phyloP scores from a whole-genome alignment of 2,113 vertebrate species.

The Pangasianodon gigas region DNA sequence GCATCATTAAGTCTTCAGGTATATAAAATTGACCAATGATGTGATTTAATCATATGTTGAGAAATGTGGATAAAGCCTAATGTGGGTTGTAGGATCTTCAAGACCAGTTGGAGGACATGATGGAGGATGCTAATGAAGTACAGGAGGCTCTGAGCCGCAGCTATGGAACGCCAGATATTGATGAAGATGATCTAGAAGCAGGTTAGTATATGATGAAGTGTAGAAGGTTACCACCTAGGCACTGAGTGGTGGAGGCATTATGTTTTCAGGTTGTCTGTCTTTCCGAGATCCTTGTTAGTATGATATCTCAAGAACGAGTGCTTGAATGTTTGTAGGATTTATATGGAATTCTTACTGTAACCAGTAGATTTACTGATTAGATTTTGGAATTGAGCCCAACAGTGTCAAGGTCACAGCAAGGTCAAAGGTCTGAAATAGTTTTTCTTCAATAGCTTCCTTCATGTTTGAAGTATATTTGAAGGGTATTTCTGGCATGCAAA shows the following conservation, averaged over 20 bases:
- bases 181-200: constrained; percentile 94
- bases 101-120: constrained; percentile 97
- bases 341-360: background rate
- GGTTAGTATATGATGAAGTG: constrained; percentile 70
- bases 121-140: constrained; percentile 95
- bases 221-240: background rate
- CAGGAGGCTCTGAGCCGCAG: constrained; percentile 92
- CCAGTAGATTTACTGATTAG: background rate
- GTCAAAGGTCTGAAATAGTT: background rate
- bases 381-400: background rate
- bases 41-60: background rate
- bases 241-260: background rate
- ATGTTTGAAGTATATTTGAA: background rate
- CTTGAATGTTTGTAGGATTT: background rate
- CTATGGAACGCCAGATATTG: constrained; percentile 93
- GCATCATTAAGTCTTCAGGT: background rate
- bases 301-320: background rate
- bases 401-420: too few species aligned
- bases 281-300: background rate
- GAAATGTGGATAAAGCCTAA: background rate
- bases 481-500: background rate
- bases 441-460: background rate
- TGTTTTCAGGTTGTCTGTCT: background rate
- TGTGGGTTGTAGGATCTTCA: constrained; percentile 82
- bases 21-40: background rate